Percentiles rank a stretch among this genome's conserved stretches.
These are phyloP conservation scores for Manis javanica DNA, from an alignment of 2,797 vertebrate genomes.

Conservation along the genomic window DNA sequence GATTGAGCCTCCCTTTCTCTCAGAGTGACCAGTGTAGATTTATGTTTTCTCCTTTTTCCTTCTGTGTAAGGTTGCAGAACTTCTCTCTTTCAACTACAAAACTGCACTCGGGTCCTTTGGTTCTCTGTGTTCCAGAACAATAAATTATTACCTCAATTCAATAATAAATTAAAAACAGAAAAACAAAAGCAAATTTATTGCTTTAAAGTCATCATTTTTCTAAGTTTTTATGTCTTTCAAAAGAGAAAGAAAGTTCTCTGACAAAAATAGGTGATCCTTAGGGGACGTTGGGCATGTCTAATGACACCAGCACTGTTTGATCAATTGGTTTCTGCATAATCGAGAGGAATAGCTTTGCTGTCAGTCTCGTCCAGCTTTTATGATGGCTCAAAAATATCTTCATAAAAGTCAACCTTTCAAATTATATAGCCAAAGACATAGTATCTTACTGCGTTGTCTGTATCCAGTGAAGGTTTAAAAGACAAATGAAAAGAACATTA, in stretches of 20 bases:
- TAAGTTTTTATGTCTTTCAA: conserved; percentile 3
- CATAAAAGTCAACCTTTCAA: conserved; percentile 57
- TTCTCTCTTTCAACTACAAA: conserved; percentile 10
- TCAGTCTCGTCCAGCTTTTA: conserved; percentile 29
- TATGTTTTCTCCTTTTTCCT: neutral
- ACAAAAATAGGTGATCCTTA: conserved; percentile 4
- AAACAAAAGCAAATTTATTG: conserved; percentile 25
- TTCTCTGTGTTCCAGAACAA: neutral
- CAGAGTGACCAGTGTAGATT: conserved; percentile 51
- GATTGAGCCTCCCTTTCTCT: conserved; percentile 14
- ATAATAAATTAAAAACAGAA: conserved; percentile 43
- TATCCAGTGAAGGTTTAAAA: conserved; percentile 61
- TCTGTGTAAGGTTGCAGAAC: neutral
- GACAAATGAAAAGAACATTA: conserved; percentile 61
- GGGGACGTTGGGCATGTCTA: neutral
- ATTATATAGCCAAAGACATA: conserved; percentile 19
- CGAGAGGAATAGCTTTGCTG: conserved; percentile 40
- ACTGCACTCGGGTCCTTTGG: neutral
- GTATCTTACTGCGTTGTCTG: conserved; percentile 7
- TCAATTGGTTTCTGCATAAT: conserved; percentile 47
- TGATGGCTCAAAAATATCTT: conserved; percentile 33
- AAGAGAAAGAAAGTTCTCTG: conserved; percentile 13
- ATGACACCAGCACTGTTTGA: conserved; percentile 24
- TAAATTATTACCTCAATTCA: neutral
- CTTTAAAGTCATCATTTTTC: conserved; percentile 12